Base-by-base conservation (phyloP, 1,140 invertebrate genomes). In the Rhyacophila brunnea region DNA sequence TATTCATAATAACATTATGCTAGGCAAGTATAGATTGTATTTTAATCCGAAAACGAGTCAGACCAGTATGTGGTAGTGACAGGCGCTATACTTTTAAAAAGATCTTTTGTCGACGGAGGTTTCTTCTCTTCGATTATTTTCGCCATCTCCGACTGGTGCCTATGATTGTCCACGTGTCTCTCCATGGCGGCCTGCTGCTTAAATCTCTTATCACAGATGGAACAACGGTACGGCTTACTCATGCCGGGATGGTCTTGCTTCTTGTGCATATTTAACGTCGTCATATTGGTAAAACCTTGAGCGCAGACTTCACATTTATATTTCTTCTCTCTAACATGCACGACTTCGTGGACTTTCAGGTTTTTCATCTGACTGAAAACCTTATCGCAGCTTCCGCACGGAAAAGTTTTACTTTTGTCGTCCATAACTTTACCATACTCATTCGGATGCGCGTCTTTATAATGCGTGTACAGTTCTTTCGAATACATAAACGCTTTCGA, bases 281-380 rank as follows among this genome's bases (percentile, higher is more conserved):
- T 80, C 14, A 75, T 76, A 40, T 80, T 78, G 0, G 77, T 82
- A 57, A 82, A 83, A 43, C 77, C 79, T 62, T 87, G 81, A 6
- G 75, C 71, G 61, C 87, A 89, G 44, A 82, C 83, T 64, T 85
- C 82, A 66, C 87, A 88, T 59, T 85, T 80, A 60, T 85, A 88
- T 23, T 87, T 83, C 66, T 87, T 84, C 15, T 88, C 84, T 11
- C 84, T 84, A 13, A 85, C 84, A 51, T 88, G 87, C 15, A 81
- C 80, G 40, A 74, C 76, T 58, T 76, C 77, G 59, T 83, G 81
- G 43, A 74, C 67, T 15, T 72, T 70, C 18, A 83, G 71, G 40
- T 83, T 79, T 32, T 75, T 77, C 18, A 68, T 80, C 6, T 80
- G 80, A 34, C 81, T 83, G 67, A 86, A 84, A 6, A 82, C 82